Evolutionary conservation across 2,113 vertebrate species (phyloP).

Genomic region (Paralichthys olivaceus): DNA sequence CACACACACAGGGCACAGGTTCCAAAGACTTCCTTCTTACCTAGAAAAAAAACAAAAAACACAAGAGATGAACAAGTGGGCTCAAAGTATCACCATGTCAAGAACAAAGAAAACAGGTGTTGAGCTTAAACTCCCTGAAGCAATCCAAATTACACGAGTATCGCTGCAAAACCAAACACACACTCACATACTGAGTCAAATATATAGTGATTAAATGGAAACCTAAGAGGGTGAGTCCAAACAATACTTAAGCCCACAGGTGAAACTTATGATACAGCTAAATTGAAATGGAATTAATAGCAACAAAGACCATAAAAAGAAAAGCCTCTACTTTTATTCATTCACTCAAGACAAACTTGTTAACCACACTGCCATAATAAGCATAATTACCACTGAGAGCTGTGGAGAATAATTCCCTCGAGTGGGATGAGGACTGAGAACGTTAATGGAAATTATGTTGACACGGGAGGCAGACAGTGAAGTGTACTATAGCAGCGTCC

Average conservation of each 20-base stretch:
- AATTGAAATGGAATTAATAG: neutral
- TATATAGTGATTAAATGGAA: neutral
- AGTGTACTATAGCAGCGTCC: slow-evolving; percentile 21
- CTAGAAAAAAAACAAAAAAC: slow-evolving; percentile 25
- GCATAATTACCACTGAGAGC: neutral
- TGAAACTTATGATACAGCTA: neutral
- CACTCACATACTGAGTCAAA: neutral
- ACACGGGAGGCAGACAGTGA: slow-evolving; percentile 22
- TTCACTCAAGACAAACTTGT: neutral
- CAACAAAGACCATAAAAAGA: neutral
- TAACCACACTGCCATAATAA: neutral
- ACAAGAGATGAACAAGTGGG: slow-evolving; percentile 1
- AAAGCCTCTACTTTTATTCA: neutral
- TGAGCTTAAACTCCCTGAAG: neutral
- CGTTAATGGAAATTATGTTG: slow-evolving; percentile 43
- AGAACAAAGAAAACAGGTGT: neutral
- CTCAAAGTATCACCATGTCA: neutral
- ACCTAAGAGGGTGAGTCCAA: neutral
- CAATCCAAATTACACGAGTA: neutral
- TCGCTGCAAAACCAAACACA: neutral
- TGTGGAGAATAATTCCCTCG: neutral
- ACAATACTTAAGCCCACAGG: neutral
- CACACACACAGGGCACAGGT: neutral
- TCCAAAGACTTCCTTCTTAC: slow-evolving; percentile 35
- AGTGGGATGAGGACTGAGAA: slow-evolving; percentile 16